phyloP scores from a whole-genome alignment of 53 echinoderm and acorn worm genomes.

The Henricia sp. region DNA sequence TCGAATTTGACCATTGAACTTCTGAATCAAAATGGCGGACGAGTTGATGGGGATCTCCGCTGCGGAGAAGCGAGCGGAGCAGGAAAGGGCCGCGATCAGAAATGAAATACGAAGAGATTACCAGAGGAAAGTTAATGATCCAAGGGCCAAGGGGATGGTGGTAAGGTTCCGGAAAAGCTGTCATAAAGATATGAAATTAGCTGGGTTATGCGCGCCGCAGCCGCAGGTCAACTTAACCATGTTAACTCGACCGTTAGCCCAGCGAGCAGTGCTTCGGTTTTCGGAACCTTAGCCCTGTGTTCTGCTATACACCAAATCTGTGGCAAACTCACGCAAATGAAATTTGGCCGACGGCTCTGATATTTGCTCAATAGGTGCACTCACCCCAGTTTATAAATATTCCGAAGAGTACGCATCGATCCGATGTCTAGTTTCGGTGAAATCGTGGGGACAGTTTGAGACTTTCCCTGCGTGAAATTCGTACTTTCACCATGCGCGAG shows the following conservation, averaged over 20 bases:
- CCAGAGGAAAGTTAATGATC: conserved; percentile 87
- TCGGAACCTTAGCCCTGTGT: background rate
- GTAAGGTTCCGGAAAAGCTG: conserved; percentile 44
- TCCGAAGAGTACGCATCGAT: no score
- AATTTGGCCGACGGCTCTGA: no score
- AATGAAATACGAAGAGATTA: conserved; percentile 76
- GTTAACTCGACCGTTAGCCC: background rate
- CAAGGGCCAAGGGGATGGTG: conserved; percentile 66
- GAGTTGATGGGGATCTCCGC: conserved; percentile 50
- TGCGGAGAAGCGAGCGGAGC: conserved; percentile 75
- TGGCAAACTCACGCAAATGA: no score
- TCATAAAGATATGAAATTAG: no score
- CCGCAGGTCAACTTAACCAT: background rate
- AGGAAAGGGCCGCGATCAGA: conserved; percentile 78
- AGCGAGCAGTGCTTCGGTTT: background rate
- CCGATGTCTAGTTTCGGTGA: no score
- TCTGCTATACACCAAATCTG: no score
- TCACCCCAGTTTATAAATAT: no score
- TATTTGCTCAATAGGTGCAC: no score
- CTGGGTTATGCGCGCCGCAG: background rate
- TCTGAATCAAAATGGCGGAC: conserved; percentile 65
- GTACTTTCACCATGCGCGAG: no score
- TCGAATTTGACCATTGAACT: no score
- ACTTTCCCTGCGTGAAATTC: no score
- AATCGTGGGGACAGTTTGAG: no score